Conservation (phyloP, 2,113 vertebrate genomes). For the Mirza zaza region DNA sequence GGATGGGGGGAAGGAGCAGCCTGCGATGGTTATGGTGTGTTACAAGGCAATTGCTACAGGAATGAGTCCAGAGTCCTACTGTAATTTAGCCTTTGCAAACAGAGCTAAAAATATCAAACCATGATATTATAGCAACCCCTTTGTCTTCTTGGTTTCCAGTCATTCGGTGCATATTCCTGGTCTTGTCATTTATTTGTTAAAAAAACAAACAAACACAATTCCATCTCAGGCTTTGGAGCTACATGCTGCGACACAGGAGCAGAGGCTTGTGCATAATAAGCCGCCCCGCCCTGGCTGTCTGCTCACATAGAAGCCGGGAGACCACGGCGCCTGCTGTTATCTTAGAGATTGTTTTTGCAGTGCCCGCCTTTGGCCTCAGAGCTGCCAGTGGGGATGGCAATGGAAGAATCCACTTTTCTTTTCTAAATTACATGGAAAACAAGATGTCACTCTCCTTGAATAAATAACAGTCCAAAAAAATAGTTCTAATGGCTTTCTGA, state of each 20-base stretch:
- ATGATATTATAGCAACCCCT: neutral
- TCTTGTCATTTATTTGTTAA: conserved; percentile 51
- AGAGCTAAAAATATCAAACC: conserved; percentile 53
- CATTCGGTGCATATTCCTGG: neutral
- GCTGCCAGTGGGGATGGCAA: neutral
- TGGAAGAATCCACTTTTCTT: conserved; percentile 44
- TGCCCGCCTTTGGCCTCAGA: neutral
- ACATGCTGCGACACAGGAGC: neutral
- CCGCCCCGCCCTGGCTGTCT: neutral
- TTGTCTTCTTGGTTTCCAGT: conserved; percentile 41
- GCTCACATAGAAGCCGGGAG: neutral
- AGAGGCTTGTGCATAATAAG: neutral
- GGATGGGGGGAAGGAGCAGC: neutral
- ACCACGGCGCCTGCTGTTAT: neutral
- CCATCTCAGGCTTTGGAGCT: neutral
- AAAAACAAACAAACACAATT: neutral
- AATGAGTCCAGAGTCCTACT: neutral
- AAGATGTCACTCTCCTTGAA: conserved; percentile 31
- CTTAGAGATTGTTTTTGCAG: neutral
- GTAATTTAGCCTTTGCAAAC: conserved; percentile 50
- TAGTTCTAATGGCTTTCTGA: conserved; percentile 8
- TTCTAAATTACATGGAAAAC: conserved; percentile 6
- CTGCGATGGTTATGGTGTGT: neutral
- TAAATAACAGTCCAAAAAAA: neutral
- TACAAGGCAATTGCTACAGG: neutral